A percentile compares a stretch with the other conserved stretches of the same genome.
phyloP scores from a whole-genome alignment of 2,888 invertebrate genomes.

The Napeogenes inachia region DNA sequence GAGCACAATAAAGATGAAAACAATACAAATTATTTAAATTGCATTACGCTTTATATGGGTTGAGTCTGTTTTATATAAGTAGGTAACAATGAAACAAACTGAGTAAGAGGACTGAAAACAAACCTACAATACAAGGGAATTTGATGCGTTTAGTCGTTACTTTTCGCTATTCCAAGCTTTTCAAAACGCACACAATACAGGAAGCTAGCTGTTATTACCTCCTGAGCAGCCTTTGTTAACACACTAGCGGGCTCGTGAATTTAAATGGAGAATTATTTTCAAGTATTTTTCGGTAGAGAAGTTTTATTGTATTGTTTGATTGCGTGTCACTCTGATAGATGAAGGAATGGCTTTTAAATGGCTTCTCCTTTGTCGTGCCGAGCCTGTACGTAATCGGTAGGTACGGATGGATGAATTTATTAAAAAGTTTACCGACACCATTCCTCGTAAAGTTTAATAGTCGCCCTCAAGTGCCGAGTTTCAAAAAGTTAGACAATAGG shows the following conservation, averaged over 20 bases:
- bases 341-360: constrained; percentile 67
- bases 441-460: constrained; percentile 56
- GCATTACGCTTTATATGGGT: too few relatives aligned
- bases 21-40: too few relatives aligned
- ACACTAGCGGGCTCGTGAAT: constrained; percentile 62
- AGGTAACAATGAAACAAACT: constrained; percentile 26
- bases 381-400: constrained; percentile 57
- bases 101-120: constrained; percentile 40
- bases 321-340: constrained; percentile 75
- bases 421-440: constrained; percentile 62
- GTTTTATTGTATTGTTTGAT: constrained; percentile 78
- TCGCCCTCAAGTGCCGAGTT: constrained; percentile 50
- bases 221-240: constrained; percentile 65
- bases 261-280: constrained; percentile 77
- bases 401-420: constrained; percentile 66
- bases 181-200: constrained; percentile 53
- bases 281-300: constrained; percentile 75
- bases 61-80: constrained; percentile 9
- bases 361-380: constrained; percentile 57
- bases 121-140: constrained; percentile 51
- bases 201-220: constrained; percentile 43
- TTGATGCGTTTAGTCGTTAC: constrained; percentile 46
- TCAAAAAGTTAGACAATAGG: constrained; percentile 50
- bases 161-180: constrained; percentile 55
- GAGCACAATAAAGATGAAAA: too few relatives aligned